phyloP scores from a whole-genome alignment of 2,113 vertebrate species.

The Zingel zingel region DNA sequence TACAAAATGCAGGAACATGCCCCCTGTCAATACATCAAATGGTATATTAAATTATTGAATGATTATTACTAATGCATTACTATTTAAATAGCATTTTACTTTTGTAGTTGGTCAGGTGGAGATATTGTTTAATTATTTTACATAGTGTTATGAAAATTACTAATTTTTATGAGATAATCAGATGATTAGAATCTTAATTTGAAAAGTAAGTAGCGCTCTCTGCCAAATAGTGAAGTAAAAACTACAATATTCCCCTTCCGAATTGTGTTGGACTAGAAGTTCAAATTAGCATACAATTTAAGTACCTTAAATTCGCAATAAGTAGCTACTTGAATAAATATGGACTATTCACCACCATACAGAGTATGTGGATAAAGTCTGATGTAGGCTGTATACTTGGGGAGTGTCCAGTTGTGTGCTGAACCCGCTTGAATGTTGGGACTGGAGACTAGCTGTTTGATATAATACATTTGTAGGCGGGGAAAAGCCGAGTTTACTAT shows the following conservation, averaged over 20 bases:
- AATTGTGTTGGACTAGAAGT: not conserved
- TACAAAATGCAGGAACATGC: too few relatives aligned
- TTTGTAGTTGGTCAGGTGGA: too few relatives aligned
- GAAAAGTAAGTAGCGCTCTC: not conserved
- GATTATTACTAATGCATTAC: too few relatives aligned
- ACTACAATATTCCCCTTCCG: not conserved
- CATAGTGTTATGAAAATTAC: too few relatives aligned
- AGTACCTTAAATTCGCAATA: not conserved
- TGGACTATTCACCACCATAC: not conserved
- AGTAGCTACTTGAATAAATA: too few relatives aligned
- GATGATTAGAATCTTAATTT: not conserved
- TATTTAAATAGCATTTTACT: too few relatives aligned
- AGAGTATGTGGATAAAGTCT: not conserved
- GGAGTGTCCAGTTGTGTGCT: not conserved
- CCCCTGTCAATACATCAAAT: too few relatives aligned
- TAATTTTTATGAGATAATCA: not conserved
- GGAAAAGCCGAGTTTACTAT: not conserved
- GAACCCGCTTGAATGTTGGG: not conserved
- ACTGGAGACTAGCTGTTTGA: too few relatives aligned
- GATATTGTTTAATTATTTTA: too few relatives aligned
- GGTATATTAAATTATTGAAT: too few relatives aligned
- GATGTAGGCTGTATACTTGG: not conserved
- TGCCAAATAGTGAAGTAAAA: not conserved
- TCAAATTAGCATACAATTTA: not conserved
- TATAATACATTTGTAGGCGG: not conserved